Evolutionary conservation across 2,888 invertebrate genomes (phyloP), one percentile per base, ranked within the genome.

Genomic region (Pteria penguin): DNA sequence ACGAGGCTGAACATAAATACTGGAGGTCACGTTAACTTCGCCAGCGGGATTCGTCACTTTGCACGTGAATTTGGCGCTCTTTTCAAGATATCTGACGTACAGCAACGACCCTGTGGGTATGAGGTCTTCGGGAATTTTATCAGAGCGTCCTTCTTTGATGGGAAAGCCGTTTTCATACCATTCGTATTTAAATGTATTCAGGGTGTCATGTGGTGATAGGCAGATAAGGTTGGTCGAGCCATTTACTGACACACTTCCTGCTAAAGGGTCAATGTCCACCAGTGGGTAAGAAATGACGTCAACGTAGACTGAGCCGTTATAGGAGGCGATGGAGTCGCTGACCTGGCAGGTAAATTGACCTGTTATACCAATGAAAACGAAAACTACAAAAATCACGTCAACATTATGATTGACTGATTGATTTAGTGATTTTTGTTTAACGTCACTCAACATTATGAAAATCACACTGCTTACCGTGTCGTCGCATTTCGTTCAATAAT

Each of bases 91-190:
- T 5, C 77, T 75, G 1, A 89, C 79, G 18, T 81, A 83, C n/a
- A 89, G 82, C 5, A 84, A 82, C n/a, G 84, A 84, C 8, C 90
- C 90, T 4, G 85, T 86, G 0, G 90, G 90, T 18, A 82, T 76
- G 66, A 89, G 80, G 22, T 88, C 85, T 74, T 90, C 89, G 1
- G 85, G 84, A 31, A 76, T 72, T 24, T 60, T 58, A 11, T 77
- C 81, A 1, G 52, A 33, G 11, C 76, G 68, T 29, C 66, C 73
- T 2, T 69, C 61, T 22, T 31, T 65, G 26, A 88, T 82, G 22
- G 61, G 71, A 4, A 67, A 45, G 4, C 79, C 82, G 32, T 85
- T 81, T 5, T 79, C 80, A 24, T 75, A 79, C 88, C 88, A 89
- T 8, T 80, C 78, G 61, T 87, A 88, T 5, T 71, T 70, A 67